Evolutionary conservation across 2,888 invertebrate species (phyloP).

Genomic region (Lottia gigantea): DNA sequence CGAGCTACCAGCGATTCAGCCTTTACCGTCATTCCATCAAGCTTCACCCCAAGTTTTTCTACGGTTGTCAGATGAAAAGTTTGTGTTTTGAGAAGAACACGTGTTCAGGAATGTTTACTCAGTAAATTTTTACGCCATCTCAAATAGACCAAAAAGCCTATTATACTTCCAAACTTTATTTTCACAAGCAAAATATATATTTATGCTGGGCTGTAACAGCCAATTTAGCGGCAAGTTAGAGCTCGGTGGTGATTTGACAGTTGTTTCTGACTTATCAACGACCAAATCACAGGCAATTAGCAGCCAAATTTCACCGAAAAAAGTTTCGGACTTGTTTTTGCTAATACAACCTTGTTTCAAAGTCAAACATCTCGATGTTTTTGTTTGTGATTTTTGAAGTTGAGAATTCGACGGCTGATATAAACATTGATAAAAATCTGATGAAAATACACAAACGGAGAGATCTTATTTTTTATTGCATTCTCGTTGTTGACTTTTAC

Average conservation of each 20-base stretch:
- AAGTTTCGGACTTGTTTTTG: conserved; percentile 1
- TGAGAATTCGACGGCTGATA: too few species aligned
- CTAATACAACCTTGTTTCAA: conserved; percentile 8
- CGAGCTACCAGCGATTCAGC: too few species aligned
- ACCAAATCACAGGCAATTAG: conserved; percentile 9
- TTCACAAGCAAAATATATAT: conserved; percentile 23
- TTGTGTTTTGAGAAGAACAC: conserved; percentile 16
- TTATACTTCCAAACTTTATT: conserved; percentile 24
- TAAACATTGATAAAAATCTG: too few species aligned
- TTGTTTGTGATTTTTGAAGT: too few species aligned
- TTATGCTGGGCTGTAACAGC: conserved; percentile 23
- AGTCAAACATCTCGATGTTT: neutral
- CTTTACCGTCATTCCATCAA: too few species aligned
- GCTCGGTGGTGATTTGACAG: conserved; percentile 6
- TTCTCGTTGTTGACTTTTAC: too few species aligned
- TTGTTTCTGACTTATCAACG: conserved; percentile 2
- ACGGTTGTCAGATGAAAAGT: neutral
- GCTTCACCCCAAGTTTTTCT: too few species aligned
- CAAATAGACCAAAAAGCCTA: conserved; percentile 17
- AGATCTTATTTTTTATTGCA: too few species aligned
- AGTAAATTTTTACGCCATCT: conserved; percentile 22
- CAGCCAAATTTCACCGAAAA: neutral
- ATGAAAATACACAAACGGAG: too few species aligned
- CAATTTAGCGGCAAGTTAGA: conserved; percentile 18
- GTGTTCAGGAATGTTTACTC: conserved; percentile 27